These are phyloP conservation scores for Hypsopygia costalis DNA, from an alignment of 2,888 invertebrate species.

Conservation along the genomic window DNA sequence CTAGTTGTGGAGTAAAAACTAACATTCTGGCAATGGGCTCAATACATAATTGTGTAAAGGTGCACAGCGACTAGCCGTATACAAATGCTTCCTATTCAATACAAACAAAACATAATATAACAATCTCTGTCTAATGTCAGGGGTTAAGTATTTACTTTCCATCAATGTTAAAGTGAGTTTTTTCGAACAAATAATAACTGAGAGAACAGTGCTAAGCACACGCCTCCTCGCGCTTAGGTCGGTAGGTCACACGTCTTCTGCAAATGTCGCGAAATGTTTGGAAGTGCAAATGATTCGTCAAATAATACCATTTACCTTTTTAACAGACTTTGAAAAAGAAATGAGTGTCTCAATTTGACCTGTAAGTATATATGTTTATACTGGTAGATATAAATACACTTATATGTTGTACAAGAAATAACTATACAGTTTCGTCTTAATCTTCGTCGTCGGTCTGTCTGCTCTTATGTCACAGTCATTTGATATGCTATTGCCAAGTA, in stretches of 20 bases:
- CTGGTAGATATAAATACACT: no score
- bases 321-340: no score
- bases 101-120: neutral
- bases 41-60: constrained; percentile 12
- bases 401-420: no score
- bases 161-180: neutral
- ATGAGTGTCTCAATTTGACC: no score
- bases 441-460: no score
- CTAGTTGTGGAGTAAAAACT: constrained; percentile 1
- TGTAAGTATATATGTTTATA: no score
- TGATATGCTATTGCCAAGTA: no score
- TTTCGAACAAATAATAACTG: neutral
- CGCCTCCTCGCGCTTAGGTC: neutral
- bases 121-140: constrained; percentile 9
- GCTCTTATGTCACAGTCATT: no score
- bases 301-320: no score
- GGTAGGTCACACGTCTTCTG: neutral
- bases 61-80: constrained; percentile 1
- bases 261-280: neutral
- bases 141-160: constrained; percentile 14
- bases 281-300: neutral
- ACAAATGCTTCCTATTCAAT: constrained; percentile 2
- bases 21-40: constrained; percentile 6
- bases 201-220: neutral
- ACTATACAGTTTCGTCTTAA: no score